phyloP scores from a whole-genome alignment of 2,888 invertebrate genomes.

The Ernsta delagoae region DNA sequence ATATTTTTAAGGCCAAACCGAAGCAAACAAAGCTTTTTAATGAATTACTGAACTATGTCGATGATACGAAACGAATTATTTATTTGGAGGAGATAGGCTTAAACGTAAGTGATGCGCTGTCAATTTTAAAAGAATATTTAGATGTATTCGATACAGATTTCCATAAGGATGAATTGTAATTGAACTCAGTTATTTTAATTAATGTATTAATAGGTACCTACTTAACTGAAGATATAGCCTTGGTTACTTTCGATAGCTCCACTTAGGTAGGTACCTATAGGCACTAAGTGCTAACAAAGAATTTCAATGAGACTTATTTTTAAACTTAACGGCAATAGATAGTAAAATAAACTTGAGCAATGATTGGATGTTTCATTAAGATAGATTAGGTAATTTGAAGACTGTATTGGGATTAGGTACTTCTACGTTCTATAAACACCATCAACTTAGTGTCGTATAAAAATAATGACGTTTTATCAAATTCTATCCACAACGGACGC shows the following conservation, averaged over 20 bases:
- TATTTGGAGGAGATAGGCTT: conserved; percentile 47
- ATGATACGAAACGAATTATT: conserved; percentile 46
- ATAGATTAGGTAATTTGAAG: too few relatives aligned
- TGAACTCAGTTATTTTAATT: not conserved
- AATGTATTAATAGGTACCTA: not conserved
- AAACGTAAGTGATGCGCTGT: conserved; percentile 51
- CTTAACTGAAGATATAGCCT: too few relatives aligned
- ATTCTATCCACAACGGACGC: conserved; percentile 33
- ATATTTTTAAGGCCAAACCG: conserved; percentile 45
- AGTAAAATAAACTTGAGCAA: too few relatives aligned
- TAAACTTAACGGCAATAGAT: too few relatives aligned
- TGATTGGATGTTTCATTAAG: too few relatives aligned
- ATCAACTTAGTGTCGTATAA: not conserved
- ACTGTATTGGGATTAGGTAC: too few relatives aligned
- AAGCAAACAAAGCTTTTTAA: conserved; percentile 54
- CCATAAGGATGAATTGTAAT: conserved; percentile 62
- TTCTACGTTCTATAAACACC: too few relatives aligned
- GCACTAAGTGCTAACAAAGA: too few relatives aligned
- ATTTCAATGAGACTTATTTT: too few relatives aligned
- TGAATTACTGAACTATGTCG: conserved; percentile 51
- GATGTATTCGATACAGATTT: conserved; percentile 45
- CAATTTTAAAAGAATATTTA: conserved; percentile 55
- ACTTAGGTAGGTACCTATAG: too few relatives aligned
- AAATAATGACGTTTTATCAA: conserved; percentile 23
- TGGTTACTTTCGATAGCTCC: too few relatives aligned